Percentiles rank a stretch among this genome's conserved stretches.
Evolutionary conservation across 2,888 invertebrate genomes (phyloP).

Genomic region (Argynnis bischoffii): DNA sequence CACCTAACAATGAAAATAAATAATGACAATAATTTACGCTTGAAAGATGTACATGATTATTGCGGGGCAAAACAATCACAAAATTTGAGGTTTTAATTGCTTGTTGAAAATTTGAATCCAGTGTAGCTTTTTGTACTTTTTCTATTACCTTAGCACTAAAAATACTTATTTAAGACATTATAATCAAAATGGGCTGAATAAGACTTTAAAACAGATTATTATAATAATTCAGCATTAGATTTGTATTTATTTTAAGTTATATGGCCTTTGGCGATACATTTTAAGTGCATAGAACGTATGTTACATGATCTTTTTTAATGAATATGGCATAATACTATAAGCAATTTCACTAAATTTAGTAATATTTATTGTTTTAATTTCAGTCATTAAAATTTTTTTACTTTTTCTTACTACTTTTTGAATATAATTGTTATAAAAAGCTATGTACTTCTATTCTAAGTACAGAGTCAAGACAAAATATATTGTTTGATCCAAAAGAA

Average conservation of each 20-base stretch:
- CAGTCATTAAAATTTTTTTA: background rate
- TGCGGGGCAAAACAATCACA: background rate
- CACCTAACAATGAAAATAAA: conserved; percentile 40
- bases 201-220: background rate
- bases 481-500: background rate
- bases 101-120: background rate
- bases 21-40: conserved; percentile 39
- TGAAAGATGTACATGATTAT: conserved; percentile 16
- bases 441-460: conserved; percentile 9
- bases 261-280: too few relatives aligned
- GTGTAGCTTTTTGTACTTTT: background rate
- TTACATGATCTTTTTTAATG: conserved; percentile 20
- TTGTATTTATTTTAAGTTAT: background rate
- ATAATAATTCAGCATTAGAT: conserved; percentile 2
- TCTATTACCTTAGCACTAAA: background rate
- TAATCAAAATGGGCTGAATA: background rate
- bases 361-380: conserved; percentile 7
- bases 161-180: background rate
- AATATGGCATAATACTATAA: conserved; percentile 37
- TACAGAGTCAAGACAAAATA: conserved; percentile 18
- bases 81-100: background rate
- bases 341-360: conserved; percentile 33
- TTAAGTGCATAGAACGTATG: conserved; percentile 24
- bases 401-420: background rate
- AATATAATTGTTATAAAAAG: background rate